Base-by-base conservation (phyloP, 2,888 invertebrate genomes). In the Carpatolechia fugitivella region DNA sequence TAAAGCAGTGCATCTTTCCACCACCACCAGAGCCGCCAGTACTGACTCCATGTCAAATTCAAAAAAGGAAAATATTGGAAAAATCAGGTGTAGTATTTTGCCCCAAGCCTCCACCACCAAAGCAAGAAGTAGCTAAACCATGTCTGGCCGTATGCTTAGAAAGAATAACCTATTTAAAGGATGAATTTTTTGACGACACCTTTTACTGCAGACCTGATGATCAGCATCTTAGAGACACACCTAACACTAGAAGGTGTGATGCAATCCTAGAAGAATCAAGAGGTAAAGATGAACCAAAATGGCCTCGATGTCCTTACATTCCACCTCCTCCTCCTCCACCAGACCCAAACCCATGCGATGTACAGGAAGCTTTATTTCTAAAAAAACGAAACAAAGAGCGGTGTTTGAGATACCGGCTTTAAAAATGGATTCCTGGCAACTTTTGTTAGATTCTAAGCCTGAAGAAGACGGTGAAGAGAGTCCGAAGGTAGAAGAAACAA, bases 301-400 rank as follows among this genome's bases (percentile, higher is more conserved):
- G 33, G 33, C 33, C 33, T 33, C 2, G 33, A 8, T 33, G 33
- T 8, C 33, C 33, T n/a, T 8, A 5, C 3, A 8, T 33, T 3
- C 33, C 33, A 8, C 35, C 49, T 18, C 35, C 20, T 6, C 35
- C 35, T 20, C 49, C 35, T 1, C 48, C 48, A 7, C 35, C 49
- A 5, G 20, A 33, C 1, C 75, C 72, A 0, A 70, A 72, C 29
- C 74, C 68, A 1, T 79, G 80, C 55, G 65, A 66, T 11, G 44
- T 75, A 29, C 80, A 84, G 52, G 69, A 65, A 11, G 64, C 57
- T 57, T 57, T 69, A 35, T 67, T 69, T 48, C 54, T 20, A 29
- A 20, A 44, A 29, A 44, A 18, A 18, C 11, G 66, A 20, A 77
- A 6, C 24, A 46, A 77, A 61, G 78, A 40, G 13, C 7, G 18